A percentile compares a stretch with the other conserved stretches of the same genome.
Conservation (phyloP, 2,888 invertebrate species). For the Brachyptera putata region DNA sequence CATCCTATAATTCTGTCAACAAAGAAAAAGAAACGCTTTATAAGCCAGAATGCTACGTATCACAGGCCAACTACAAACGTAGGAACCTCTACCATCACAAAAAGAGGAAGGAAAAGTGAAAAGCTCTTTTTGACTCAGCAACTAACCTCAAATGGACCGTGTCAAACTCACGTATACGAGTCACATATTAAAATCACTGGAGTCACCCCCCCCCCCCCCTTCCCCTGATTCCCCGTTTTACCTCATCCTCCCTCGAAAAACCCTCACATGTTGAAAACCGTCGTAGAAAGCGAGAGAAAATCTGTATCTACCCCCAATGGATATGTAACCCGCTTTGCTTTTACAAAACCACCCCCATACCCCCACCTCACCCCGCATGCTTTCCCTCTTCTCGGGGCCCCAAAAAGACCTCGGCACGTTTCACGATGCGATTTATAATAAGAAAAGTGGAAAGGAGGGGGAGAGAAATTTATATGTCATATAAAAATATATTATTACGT, state of each 20-base stretch:
- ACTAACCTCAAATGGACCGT: slow-evolving; percentile 18
- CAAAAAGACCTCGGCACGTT: slow-evolving; percentile 15
- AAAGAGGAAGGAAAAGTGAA: neutral
- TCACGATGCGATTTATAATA: slow-evolving; percentile 15
- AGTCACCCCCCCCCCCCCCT: neutral
- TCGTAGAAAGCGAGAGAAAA: slow-evolving; percentile 9
- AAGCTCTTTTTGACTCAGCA: slow-evolving; percentile 9
- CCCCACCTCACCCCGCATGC: neutral
- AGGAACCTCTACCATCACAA: no score
- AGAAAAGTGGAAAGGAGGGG: neutral
- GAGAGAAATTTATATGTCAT: slow-evolving; percentile 7
- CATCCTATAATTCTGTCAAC: no score
- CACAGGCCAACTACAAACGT: no score
- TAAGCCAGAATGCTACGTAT: no score
- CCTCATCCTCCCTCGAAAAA: neutral
- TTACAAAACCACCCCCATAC: slow-evolving; percentile 1
- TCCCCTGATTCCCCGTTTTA: neutral
- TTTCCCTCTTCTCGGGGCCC: neutral
- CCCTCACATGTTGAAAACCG: slow-evolving; percentile 12
- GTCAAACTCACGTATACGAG: slow-evolving; percentile 15
- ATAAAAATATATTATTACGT: no score
- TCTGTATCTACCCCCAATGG: slow-evolving; percentile 20
- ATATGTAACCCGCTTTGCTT: slow-evolving; percentile 19
- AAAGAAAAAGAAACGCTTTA: no score
- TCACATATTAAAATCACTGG: slow-evolving; percentile 16